Evolutionary conservation across 2,888 invertebrate species (phyloP), one percentile per base, ranked within the genome.

Genomic region (Priocnemis perturbator): DNA sequence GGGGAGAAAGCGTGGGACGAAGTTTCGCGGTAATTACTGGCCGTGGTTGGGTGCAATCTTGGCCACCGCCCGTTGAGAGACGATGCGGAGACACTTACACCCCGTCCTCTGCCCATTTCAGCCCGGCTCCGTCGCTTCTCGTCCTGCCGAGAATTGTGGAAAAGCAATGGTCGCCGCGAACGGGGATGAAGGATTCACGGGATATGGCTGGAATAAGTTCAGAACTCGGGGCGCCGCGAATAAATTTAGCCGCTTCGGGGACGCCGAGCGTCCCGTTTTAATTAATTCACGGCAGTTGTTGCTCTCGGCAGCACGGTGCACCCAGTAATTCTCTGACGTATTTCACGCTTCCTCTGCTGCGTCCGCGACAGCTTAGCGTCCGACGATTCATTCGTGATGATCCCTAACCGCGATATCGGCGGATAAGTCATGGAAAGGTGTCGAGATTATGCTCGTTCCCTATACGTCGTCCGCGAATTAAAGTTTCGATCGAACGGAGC

Each of bases 21-120:
- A 50, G 50, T 50, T 50, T 50, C 17, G 19, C 50, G 50, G 50
- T 50, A 50, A 50, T 50, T 50, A 50, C 50, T 50, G 50, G 3
- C 14, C 50, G 50, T 50, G 17, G n/a, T 14, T 50, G 50, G 50
- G 7, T 17, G 17, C n/a, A 50, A 19, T 19, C 19, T 50, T 5
- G n/a, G n/a, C 17, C 1, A n/a, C 50, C 50, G 9, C 50, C 50
- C 50, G 50, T n/a, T 19, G 50, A 3, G 50, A 50, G 50, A n/a
- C 50, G 50, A n/a, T 50, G 19, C 50, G n/a, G n/a, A 50, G 19
- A 19, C 17, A 37, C 4, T 37, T 37, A 37, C 37, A 37, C 19
- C 17, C 50, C 50, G n/a, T 19, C 17, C 19, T n/a, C n/a, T 37
- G 37, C 37, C 14, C 37, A 37, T 37, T 37, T 1, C 37, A 11